Base-by-base conservation (phyloP, 1,140 invertebrate genomes). In the Nixonia krombeini region DNA sequence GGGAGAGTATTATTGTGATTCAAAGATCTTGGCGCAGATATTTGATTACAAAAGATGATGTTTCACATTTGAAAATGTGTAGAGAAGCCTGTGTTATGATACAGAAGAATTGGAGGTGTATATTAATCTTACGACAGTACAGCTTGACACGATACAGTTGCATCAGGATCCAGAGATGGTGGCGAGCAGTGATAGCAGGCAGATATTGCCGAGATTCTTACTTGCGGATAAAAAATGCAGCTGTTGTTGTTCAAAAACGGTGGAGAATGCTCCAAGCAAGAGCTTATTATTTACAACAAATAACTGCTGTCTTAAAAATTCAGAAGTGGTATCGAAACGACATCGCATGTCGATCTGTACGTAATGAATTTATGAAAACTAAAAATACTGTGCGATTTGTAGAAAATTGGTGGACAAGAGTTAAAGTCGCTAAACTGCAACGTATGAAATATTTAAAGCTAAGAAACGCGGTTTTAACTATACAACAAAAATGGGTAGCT, bases 311-410 rank as follows among this genome's bases (percentile, higher is more conserved):
- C 5, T 41, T 44, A 2, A 69, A 25, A 17, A 75, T 80, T 28
- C 56, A 79, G 44, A 31, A 41, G 1, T 79, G 76, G 76, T 79
- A 76, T 12, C 52, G 49, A 0, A 42, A 59, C 28, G 42, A 42
- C 7, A 37, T 46, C 1, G 33, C 15, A 1, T 45, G 65, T 8
- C 72, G 38, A 33, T 21, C 6, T 0, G 8, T 42, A 0, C 74
- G 69, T 61, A 62, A 69, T n/a, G 10, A 46, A 78, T 28, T 87
- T 81, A 59, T 47, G 73, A 0, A 58, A 58, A 16, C n/a, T n/a
- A n/a, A n/a, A n/a, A n/a, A n/a, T n/a, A n/a, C n/a, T n/a, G n/a
- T n/a, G n/a, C n/a, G n/a, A n/a, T n/a, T n/a, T n/a, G n/a, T n/a
- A n/a, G n/a, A n/a, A n/a, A n/a, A n/a, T n/a, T n/a, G n/a, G n/a